phyloP scores from a whole-genome alignment of 2,797 vertebrate species.

The Macroramphosus scolopax region DNA sequence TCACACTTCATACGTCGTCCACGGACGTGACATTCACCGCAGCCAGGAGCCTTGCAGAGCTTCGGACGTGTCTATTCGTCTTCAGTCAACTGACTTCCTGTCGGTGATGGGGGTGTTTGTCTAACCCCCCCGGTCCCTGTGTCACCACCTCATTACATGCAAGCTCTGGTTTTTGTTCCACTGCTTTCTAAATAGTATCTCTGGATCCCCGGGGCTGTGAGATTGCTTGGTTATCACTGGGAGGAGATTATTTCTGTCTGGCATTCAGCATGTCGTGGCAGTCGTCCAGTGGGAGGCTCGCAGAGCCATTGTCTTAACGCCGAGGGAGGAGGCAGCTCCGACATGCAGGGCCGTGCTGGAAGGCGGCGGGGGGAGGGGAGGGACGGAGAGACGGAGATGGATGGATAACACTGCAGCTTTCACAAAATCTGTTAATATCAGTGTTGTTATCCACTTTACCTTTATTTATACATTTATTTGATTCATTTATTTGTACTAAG shows the following conservation, averaged over 20 bases:
- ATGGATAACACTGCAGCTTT: constrained; percentile 39
- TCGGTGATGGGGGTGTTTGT: constrained; percentile 33
- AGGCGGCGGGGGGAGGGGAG: constrained; percentile 12
- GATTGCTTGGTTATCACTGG: constrained; percentile 63
- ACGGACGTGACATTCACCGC: background rate
- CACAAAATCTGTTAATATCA: too few species aligned
- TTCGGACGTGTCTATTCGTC: constrained; percentile 17
- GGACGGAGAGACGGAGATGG: constrained; percentile 36
- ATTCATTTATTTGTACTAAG: too few species aligned
- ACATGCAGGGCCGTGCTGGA: constrained; percentile 31
- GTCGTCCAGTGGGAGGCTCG: constrained; percentile 54
- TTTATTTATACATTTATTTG: background rate
- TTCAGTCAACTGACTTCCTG: constrained; percentile 17
- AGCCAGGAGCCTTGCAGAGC: background rate
- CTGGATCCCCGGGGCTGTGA: constrained; percentile 46
- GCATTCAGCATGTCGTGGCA: constrained; percentile 56
- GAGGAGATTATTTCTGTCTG: constrained; percentile 69
- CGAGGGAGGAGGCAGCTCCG: constrained; percentile 32
- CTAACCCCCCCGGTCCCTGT: constrained; percentile 27
- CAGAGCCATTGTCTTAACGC: constrained; percentile 59
- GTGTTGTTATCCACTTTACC: constrained; percentile 43
- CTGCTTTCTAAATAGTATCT: constrained; percentile 45
- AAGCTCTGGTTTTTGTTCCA: constrained; percentile 43
- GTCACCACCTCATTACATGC: constrained; percentile 44
- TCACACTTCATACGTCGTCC: background rate